Conservation (phyloP, 2,113 vertebrate genomes). For the Hyaena hyaena region DNA sequence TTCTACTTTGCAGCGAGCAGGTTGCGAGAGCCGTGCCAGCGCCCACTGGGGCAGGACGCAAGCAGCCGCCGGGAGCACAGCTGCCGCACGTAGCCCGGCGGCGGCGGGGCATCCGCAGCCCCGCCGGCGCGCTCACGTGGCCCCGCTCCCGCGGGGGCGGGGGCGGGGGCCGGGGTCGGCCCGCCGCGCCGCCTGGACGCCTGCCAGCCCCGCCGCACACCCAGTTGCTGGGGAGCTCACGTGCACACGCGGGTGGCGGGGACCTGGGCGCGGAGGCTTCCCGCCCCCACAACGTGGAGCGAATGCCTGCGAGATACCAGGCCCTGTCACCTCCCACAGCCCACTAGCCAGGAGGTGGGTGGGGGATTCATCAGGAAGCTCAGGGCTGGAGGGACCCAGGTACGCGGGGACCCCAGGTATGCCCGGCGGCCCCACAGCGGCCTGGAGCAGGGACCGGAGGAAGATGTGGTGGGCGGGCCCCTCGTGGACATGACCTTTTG, state of each 20-base stretch:
- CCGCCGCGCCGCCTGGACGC: accelerated
- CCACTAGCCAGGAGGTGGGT: background rate
- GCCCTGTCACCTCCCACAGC: background rate
- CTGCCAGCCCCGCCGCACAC: background rate
- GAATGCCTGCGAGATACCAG: background rate
- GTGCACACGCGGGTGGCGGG: background rate
- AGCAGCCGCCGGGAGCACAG: slow-evolving; percentile 42
- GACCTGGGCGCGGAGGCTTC: background rate
- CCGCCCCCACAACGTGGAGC: background rate
- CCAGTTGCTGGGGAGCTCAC: background rate
- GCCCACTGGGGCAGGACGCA: background rate
- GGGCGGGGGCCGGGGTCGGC: background rate
- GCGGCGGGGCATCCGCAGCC: background rate
- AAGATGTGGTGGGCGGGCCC: background rate
- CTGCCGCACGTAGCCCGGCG: slow-evolving; percentile 35
- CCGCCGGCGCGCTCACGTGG: slow-evolving; percentile 21
- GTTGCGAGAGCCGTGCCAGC: background rate
- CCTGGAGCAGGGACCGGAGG: accelerated
- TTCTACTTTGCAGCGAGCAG: slow-evolving; percentile 30
- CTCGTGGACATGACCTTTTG: slow-evolving; percentile 52
- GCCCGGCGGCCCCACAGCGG: background rate
- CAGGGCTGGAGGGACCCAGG: no score
- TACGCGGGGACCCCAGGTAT: no score
- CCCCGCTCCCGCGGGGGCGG: background rate
- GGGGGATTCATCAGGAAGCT: background rate